Evolutionary conservation across 2,113 vertebrate species (phyloP).

Genomic region (Physeter macrocephalus): DNA sequence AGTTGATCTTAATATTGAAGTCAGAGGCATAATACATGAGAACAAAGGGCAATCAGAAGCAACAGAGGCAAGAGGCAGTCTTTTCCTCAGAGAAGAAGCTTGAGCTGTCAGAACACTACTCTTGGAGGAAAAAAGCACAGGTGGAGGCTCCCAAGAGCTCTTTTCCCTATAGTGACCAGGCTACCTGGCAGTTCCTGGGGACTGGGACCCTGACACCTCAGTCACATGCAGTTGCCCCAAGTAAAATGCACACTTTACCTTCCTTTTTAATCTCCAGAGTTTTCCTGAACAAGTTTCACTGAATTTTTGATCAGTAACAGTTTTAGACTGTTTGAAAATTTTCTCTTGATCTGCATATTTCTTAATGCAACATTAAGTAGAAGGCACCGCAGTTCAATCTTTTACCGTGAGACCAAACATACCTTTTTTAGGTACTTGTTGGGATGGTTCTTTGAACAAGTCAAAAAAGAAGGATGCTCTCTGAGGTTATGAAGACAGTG

Average conservation of each 20-base stretch:
- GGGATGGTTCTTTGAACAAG: background rate
- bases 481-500: background rate
- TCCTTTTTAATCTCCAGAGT: background rate
- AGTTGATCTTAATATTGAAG: background rate
- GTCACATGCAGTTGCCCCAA: background rate
- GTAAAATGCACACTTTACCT: background rate
- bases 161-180: accelerated
- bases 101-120: background rate
- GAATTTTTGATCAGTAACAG: background rate
- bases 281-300: background rate
- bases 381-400: background rate
- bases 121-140: background rate
- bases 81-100: background rate
- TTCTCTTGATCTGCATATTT: background rate
- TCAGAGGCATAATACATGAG: background rate
- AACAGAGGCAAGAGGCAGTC: background rate
- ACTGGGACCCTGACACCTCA: background rate
- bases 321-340: background rate
- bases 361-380: background rate
- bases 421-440: background rate
- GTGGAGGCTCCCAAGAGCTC: background rate
- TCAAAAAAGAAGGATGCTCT: background rate
- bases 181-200: background rate
- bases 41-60: background rate
- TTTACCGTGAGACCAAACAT: background rate